Conservation (phyloP, 1,140 invertebrate genomes). For the Agrypnia vestita region DNA sequence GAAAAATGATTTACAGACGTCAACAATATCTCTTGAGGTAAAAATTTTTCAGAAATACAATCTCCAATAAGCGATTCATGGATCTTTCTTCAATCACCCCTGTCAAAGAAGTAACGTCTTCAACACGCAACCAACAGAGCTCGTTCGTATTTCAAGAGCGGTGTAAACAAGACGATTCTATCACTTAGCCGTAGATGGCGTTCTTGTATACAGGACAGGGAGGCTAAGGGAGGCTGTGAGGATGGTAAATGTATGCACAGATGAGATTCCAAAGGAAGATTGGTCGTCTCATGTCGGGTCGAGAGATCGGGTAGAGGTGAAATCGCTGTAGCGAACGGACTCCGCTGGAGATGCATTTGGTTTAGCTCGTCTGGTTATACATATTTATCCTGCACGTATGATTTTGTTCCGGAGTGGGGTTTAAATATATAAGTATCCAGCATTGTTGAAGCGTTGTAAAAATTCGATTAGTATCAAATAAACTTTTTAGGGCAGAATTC, state of each 20-base stretch:
- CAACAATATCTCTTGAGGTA: too few species aligned
- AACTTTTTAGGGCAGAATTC: too few species aligned
- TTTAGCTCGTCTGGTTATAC: neutral
- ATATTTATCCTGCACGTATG: too few species aligned
- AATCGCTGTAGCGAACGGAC: conserved; percentile 11
- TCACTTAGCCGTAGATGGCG: neutral
- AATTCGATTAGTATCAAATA: too few species aligned
- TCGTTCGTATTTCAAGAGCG: neutral
- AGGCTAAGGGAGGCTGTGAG: neutral
- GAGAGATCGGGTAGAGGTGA: neutral
- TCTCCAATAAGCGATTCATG: too few species aligned
- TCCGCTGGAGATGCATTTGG: neutral
- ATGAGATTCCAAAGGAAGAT: conserved; percentile 15
- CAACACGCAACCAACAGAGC: conserved; percentile 7
- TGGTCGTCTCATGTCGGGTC: conserved; percentile 13
- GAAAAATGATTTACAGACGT: too few species aligned
- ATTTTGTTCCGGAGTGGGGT: too few species aligned
- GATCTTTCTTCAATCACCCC: neutral
- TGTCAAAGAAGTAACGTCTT: neutral
- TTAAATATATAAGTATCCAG: too few species aligned
- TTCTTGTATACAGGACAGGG: neutral
- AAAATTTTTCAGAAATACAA: too few species aligned
- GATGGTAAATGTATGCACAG: conserved; percentile 3
- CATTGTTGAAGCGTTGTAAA: too few species aligned
- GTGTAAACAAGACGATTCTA: conserved; percentile 6